Evolutionary conservation across 2,797 vertebrate species (phyloP).

Genomic region (Sebastiscus albofasciatus): DNA sequence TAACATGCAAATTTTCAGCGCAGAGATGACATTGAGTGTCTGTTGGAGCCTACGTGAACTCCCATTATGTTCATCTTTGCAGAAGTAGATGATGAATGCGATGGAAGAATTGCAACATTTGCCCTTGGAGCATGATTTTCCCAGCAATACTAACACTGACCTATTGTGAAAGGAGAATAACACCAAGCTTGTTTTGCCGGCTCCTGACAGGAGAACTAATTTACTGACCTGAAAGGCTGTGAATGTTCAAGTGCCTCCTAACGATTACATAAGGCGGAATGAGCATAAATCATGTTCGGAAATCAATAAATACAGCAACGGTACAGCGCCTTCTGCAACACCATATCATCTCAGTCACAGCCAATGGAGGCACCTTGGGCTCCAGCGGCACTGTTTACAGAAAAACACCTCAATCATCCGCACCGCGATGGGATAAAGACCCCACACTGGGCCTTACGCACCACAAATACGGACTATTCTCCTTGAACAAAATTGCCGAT

Average conservation of each 20-base stretch:
- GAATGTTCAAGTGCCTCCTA: constrained; percentile 47
- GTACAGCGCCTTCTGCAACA: constrained; percentile 23
- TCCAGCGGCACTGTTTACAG: constrained; percentile 4
- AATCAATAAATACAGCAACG: constrained; percentile 62
- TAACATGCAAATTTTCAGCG: neutral
- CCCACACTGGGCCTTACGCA: constrained; percentile 16
- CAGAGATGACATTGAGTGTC: neutral
- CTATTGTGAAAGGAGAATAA: constrained; percentile 7
- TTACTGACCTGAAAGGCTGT: constrained; percentile 29
- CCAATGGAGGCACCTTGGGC: constrained; percentile 12
- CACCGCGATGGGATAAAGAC: constrained; percentile 56
- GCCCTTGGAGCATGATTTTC: constrained; percentile 2
- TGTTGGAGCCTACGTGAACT: neutral
- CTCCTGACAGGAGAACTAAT: constrained; percentile 27
- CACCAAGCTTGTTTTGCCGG: constrained; percentile 3
- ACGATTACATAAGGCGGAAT: constrained; percentile 47
- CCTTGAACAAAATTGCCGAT: constrained; percentile 63
- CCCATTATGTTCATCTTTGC: neutral
- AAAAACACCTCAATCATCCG: constrained; percentile 60
- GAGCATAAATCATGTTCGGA: constrained; percentile 52
- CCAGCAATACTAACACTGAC: neutral
- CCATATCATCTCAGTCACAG: constrained; percentile 48
- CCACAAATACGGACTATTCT: constrained; percentile 59
- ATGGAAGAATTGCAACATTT: neutral
- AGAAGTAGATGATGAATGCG: neutral